Evolutionary conservation across 2,888 invertebrate species (phyloP), one percentile per base, ranked within the genome.

Genomic region (Spisula solida): DNA sequence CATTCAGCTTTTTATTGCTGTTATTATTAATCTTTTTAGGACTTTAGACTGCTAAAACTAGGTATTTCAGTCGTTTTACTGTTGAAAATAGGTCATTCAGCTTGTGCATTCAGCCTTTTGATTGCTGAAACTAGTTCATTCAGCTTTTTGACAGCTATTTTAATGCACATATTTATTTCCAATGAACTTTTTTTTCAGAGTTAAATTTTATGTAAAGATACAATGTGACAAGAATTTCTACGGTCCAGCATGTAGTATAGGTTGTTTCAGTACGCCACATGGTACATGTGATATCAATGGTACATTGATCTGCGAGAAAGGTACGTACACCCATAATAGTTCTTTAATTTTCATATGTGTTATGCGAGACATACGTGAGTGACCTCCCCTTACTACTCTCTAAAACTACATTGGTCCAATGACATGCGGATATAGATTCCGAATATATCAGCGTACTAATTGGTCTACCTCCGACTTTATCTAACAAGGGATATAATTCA

Each of bases 211-310:
- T 48, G 81, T 86, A 16, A 81, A 41, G 20, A 48, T 86, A 16
- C 81, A 47, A 14, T 86, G 86, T 25, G 81, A 86, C 51, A 47
- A 48, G 25, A 48, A 81, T 51, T 86, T 48, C 34, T 86, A 86
- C 20, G 86, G 86, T 25, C 41, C n/a, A 12, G 56, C n/a, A 56
- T 86, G 86, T 48, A 34, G 16, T 18, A 47, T n/a, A 48, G 47
- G 34, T 1, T 86, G 86, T 48, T 5, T 81, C 10, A 47, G 66
- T n/a, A 47, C 66, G 18, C 47, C 25, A 10, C 81, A 86, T 51
- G 86, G 86, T 25, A 16, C 18, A 41, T 86, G 86, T 79, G 2
- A 29, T 55, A 51, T 41, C 80, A 70, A 70, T 10, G 86, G 86
- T 8, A 81, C 51, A 20, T 25, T 86, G 14, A 10, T 70, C 16